Conservation (phyloP, 2,888 invertebrate genomes). For the Selenia dentaria region DNA sequence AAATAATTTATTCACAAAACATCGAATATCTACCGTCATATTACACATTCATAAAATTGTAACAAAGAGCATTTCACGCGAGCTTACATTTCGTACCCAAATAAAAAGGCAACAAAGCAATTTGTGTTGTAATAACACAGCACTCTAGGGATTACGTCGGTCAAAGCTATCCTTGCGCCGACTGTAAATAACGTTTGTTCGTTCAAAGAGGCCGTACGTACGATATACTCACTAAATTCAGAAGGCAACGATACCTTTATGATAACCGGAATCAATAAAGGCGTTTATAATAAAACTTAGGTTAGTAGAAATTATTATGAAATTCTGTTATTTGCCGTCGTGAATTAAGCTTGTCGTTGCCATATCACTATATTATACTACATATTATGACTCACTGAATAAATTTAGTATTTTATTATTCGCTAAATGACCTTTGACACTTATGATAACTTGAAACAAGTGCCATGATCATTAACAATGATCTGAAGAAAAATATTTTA, state of each 20-base stretch:
- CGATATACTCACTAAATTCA: constrained; percentile 11
- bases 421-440: too few species aligned
- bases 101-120: constrained; percentile 32
- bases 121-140: constrained; percentile 30
- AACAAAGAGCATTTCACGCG: constrained; percentile 18
- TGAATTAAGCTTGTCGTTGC: too few species aligned
- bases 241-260: constrained; percentile 3
- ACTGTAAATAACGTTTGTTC: constrained; percentile 24
- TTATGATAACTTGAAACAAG: too few species aligned
- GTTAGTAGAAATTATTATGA: neutral
- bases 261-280: constrained; percentile 14
- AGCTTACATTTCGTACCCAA: constrained; percentile 17
- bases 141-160: constrained; percentile 30
- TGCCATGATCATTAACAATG: too few species aligned
- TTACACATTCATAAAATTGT: constrained; percentile 23
- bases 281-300: neutral
- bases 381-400: too few species aligned
- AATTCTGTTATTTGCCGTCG: too few species aligned
- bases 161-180: constrained; percentile 26
- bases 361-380: too few species aligned
- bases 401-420: too few species aligned
- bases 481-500: too few species aligned
- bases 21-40: constrained; percentile 10
- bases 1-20: constrained; percentile 14
- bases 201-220: constrained; percentile 22